Base-by-base conservation (phyloP, 2,113 vertebrate genomes). In the Triplophysa siluroides region DNA sequence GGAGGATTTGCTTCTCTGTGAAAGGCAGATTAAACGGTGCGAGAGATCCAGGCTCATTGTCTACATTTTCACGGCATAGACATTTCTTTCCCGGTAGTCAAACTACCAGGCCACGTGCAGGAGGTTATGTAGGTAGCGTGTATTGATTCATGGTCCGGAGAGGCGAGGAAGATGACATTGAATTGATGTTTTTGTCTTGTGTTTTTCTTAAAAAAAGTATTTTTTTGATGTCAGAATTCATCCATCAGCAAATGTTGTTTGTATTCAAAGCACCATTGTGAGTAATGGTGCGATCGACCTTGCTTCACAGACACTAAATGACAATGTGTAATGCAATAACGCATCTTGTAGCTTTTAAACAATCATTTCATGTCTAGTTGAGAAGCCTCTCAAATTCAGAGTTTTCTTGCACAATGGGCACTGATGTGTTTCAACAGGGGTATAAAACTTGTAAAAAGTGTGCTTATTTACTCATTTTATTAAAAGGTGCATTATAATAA, bases 1-100 rank as follows among this genome's bases (percentile, higher is more conserved):
- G 76, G 76, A 74, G 81, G 78, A 81, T 88, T 90, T 90, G 83
- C 85, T 88, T 90, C 81, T 83, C 65, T n/a, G 21, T 82, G 78
- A 86, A 89, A 83, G 80, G 78, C 83, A 89, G 84, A 86, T 85
- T 61, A 83, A 87, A 84, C 43, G 60, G 81, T 78, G 77, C 79
- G 69, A 86, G 62, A 79, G 24, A 78, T 86, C 87, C 87, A 81
- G 67, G 73, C 85, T 71, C 67, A 82, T 88, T 88, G 83, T 86
- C 83, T 83, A 73, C 50, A 76, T 71, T 54, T 61, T 41, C 66
- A 68, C 11, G 45, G 72, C 63, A 83, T 54, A 60, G n/a, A 75
- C 62, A 80, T 58, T 65, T 74, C 70, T 80, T 47, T 80, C 62
- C 50, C 38, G 12, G 41, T 60, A 82, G 58, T 77, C 41, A 24